A percentile compares a stretch with the other conserved stretches of the same genome.
Conservation (phyloP, 2,888 invertebrate species). For the Patella ulyssiponensis region DNA sequence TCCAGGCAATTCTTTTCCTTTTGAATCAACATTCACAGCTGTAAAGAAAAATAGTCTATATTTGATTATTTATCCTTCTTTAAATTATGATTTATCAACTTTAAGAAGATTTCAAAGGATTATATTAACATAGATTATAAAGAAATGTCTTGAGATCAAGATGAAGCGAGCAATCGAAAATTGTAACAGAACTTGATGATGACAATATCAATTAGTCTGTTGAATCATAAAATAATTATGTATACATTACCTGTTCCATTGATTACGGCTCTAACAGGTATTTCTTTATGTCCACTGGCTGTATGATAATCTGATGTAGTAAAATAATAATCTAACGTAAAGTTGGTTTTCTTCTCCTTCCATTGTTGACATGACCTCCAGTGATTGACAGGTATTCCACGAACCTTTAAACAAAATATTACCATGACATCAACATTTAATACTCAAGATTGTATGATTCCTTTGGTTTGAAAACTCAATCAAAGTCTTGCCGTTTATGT, state of each 20-base stretch:
- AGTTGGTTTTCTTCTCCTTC: slow-evolving; percentile 26
- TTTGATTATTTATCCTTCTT: too few relatives aligned
- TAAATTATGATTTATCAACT: too few relatives aligned
- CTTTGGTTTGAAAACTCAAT: too few relatives aligned
- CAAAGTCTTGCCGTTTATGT: too few relatives aligned
- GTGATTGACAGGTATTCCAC: slow-evolving; percentile 39
- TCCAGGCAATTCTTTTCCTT: slow-evolving; percentile 17
- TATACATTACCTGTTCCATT: slow-evolving; percentile 40
- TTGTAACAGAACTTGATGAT: too few relatives aligned
- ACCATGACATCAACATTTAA: too few relatives aligned
- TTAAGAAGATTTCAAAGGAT: too few relatives aligned
- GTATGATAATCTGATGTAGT: slow-evolving; percentile 25
- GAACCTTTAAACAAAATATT: slow-evolving; percentile 20
- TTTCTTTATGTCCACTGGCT: slow-evolving; percentile 26
- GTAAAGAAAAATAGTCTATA: not conserved
- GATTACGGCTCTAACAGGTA: slow-evolving; percentile 47
- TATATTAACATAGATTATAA: too few relatives aligned
- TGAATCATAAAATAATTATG: not conserved
- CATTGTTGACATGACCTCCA: slow-evolving; percentile 39
- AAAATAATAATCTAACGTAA: slow-evolving; percentile 41
- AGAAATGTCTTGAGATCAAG: too few relatives aligned
- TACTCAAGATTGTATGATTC: too few relatives aligned
- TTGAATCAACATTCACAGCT: slow-evolving; percentile 12
- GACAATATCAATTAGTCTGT: not conserved
- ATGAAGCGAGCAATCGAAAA: too few relatives aligned